These are phyloP conservation scores for Propithecus perrieri DNA, from an alignment of 2,797 vertebrate genomes.

Conservation along the genomic window DNA sequence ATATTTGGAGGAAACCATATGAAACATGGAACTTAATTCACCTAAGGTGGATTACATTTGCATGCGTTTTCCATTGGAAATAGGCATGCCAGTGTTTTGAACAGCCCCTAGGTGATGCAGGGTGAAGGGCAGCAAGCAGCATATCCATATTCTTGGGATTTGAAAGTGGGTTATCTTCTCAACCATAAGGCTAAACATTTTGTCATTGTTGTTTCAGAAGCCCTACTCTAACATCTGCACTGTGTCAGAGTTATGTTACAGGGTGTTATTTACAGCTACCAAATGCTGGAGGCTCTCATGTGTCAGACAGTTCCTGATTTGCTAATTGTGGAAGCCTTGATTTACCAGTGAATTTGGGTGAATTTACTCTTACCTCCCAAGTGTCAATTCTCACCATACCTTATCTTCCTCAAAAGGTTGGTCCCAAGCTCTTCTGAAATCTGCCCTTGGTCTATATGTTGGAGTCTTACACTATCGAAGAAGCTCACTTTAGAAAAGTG, in stretches of 20 bases:
- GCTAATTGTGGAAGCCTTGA: neutral
- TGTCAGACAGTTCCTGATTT: neutral
- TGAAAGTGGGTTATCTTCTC: constrained; percentile 60
- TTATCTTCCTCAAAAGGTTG: constrained; percentile 52
- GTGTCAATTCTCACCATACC: constrained; percentile 49
- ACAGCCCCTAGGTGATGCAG: constrained; percentile 6
- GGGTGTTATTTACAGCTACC: constrained; percentile 48
- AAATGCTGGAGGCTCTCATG: constrained; percentile 33
- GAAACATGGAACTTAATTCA: constrained; percentile 80
- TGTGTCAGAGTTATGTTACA: neutral
- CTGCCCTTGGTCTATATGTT: constrained; percentile 48
- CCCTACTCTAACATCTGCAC: neutral
- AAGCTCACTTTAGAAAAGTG: constrained; percentile 88
- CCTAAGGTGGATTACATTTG: constrained; percentile 80
- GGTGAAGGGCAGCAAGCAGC: neutral
- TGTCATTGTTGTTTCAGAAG: constrained; percentile 33
- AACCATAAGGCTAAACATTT: constrained; percentile 57
- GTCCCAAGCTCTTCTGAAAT: constrained; percentile 33
- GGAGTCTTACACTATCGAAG: constrained; percentile 15
- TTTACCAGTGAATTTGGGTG: constrained; percentile 15
- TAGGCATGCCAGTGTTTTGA: constrained; percentile 17
- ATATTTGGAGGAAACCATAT: constrained; percentile 79
- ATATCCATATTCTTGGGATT: constrained; percentile 10
- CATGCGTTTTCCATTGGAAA: constrained; percentile 69
- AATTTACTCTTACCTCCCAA: constrained; percentile 38